A percentile compares a stretch with the other conserved stretches of the same genome.
Evolutionary conservation across 2,113 vertebrate species (phyloP).

Genomic region (Marmota flaviventris): DNA sequence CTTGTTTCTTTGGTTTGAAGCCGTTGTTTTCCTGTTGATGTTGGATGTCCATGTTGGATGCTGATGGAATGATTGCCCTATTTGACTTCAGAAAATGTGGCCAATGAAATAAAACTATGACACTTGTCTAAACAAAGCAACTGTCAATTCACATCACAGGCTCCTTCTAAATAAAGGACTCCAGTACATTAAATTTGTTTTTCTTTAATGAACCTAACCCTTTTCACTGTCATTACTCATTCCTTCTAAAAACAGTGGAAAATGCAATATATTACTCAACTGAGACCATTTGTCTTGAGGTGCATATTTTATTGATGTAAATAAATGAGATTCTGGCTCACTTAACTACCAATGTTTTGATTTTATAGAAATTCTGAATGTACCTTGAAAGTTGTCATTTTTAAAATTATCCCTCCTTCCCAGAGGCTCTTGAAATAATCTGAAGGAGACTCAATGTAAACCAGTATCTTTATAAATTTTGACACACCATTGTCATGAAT

Average conservation of each 20-base stretch:
- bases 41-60: constrained; percentile 62
- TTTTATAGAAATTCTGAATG: constrained; percentile 83
- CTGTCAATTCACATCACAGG: constrained; percentile 85
- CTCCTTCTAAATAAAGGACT: constrained; percentile 86
- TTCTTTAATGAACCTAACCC: constrained; percentile 87
- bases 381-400: constrained; percentile 81
- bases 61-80: constrained; percentile 80
- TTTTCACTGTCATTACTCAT: constrained; percentile 86
- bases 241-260: constrained; percentile 86
- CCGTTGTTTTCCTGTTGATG: constrained; percentile 79
- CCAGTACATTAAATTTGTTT: constrained; percentile 85
- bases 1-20: constrained; percentile 28
- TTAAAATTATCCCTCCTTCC: background rate
- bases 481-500: background rate
- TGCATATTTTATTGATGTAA: constrained; percentile 88
- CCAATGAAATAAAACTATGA: constrained; percentile 85
- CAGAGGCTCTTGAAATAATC: background rate
- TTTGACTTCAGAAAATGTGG: constrained; percentile 83
- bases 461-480: background rate
- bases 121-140: constrained; percentile 89
- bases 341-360: constrained; percentile 81
- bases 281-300: constrained; percentile 82
- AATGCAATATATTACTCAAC: constrained; percentile 83
- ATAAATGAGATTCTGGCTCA: constrained; percentile 85
- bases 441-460: background rate